phyloP scores from a whole-genome alignment of 2,888 invertebrate species.

The Monochamus alternatus region DNA sequence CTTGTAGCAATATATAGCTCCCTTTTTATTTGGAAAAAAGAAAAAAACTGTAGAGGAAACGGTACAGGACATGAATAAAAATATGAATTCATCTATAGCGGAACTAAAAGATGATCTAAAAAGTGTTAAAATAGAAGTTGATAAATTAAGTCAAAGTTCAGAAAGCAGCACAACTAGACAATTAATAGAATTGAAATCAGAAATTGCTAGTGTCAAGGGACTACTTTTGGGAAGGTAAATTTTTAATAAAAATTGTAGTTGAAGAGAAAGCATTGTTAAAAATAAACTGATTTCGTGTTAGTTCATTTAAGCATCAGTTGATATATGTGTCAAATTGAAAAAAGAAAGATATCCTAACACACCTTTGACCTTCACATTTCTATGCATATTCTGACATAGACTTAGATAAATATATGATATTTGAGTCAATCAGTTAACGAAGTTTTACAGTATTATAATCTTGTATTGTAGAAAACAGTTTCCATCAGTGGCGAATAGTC shows the following conservation, averaged over 20 bases:
- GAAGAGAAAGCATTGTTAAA: too few species aligned
- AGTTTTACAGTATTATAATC: not conserved
- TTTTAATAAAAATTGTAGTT: not conserved
- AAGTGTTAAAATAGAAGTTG: constrained; percentile 79
- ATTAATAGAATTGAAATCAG: constrained; percentile 79
- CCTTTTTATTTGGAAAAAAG: constrained; percentile 79
- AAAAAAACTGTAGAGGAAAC: constrained; percentile 79
- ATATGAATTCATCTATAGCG: constrained; percentile 75
- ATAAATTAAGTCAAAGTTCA: constrained; percentile 70
- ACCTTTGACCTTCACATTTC: too few species aligned
- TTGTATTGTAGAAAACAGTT: constrained; percentile 80
- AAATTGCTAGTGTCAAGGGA: constrained; percentile 82
- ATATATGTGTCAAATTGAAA: too few species aligned
- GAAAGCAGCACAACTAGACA: constrained; percentile 75
- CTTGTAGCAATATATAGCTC: constrained; percentile 77
- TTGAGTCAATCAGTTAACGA: not conserved
- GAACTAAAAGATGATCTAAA: constrained; percentile 79
- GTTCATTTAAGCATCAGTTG: too few species aligned
- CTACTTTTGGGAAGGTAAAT: constrained; percentile 79
- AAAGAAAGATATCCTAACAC: not conserved
- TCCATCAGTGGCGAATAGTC: constrained; percentile 77
- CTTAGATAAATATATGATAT: too few species aligned
- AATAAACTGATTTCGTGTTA: too few species aligned
- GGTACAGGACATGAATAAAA: constrained; percentile 79
- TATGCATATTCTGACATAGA: too few species aligned